These are phyloP conservation scores for Astatoreochromis straeleni DNA, from an alignment of 2,113 vertebrate genomes.

Conservation along the genomic window DNA sequence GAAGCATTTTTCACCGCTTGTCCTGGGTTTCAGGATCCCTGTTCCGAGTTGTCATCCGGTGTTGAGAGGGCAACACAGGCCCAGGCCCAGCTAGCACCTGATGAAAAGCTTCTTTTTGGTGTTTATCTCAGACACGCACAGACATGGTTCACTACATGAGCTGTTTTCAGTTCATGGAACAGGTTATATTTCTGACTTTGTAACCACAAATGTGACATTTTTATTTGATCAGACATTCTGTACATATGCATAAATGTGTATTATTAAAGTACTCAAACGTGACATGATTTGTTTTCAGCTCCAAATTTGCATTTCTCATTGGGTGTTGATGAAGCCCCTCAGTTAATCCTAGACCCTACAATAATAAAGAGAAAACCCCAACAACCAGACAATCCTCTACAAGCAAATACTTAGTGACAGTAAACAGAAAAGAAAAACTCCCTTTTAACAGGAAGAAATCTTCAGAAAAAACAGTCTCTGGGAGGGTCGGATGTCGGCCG, in stretches of 20 bases:
- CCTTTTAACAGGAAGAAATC: neutral
- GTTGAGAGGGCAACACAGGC: conserved; percentile 30
- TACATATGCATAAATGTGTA: neutral
- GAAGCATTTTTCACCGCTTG: conserved; percentile 27
- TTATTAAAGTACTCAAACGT: neutral
- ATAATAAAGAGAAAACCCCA: neutral
- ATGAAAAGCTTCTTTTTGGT: conserved; percentile 17
- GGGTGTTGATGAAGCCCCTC: neutral
- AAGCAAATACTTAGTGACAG: neutral
- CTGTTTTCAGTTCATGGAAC: neutral
- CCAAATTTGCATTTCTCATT: neutral
- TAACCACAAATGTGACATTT: rapidly evolving
- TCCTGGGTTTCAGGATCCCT: conserved; percentile 38
- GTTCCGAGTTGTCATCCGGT: conserved; percentile 49
- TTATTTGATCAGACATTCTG: neutral
- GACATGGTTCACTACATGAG: neutral
- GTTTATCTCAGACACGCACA: neutral
- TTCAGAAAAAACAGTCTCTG: neutral
- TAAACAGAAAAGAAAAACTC: rapidly evolving
- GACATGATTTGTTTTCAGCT: neutral
- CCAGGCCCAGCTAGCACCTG: neutral
- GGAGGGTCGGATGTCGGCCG: neutral
- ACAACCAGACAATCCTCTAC: neutral
- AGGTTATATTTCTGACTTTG: neutral
- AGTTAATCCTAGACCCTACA: neutral